Evolutionary conservation across 1,140 invertebrate species (phyloP).

Genomic region (Caenorhabditis elegans): WBcel235 BX284605.5:6761001-6761500

Average conservation of each 20-base stretch:
- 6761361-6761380: neutral
- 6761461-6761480: neutral
- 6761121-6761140: neutral
- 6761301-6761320: too few relatives aligned
- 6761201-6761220: neutral
- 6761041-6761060: constrained; percentile 1
- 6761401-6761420: neutral
- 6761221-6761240: neutral
- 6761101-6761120: neutral
- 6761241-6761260: neutral
- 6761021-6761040: neutral
- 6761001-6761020: constrained; percentile 11
- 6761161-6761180: too few relatives aligned
- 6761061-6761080: neutral
- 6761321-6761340: too few relatives aligned
- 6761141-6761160: neutral
- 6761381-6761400: neutral
- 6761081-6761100: neutral
- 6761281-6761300: too few relatives aligned
- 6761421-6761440: neutral
- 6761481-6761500: neutral
- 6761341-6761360: neutral
- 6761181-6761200: neutral
- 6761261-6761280: neutral
- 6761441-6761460: neutral